Evolutionary conservation across 2,797 vertebrate genomes (phyloP), one percentile per base, ranked within the genome.

Genomic region (Huso huso): DNA sequence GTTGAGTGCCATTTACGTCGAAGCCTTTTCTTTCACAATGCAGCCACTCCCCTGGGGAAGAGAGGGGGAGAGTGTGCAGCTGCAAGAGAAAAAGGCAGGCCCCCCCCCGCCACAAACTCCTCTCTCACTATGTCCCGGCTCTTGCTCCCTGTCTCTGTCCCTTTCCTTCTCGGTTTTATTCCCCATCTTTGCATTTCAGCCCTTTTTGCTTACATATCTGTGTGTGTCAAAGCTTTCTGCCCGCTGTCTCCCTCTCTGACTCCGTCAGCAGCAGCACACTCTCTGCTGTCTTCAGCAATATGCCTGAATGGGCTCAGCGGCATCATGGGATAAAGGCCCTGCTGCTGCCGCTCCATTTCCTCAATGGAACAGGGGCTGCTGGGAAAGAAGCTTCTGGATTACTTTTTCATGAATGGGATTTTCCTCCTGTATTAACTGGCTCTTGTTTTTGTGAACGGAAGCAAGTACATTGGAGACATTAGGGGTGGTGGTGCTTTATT

Each of bases 11-110:
- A 6, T 53, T 53, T 53, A 53, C 51, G 55, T 58, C 55, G 9
- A n/a, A 58, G 55, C 9, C 12, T 6, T 58, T 58, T 58, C 5
- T 6, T n/a, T 58, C 55, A n/a, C 51, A 10, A 23, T 23, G 53
- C 7, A 11, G 11, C 13, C 51, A 37, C 23, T 37, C 23, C 23
- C 23, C 23, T 37, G 68, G 51, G 62, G 13, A 12, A 60, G 62
- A 58, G 10, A 13, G 69, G 11, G 71, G 70, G 64, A n/a, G n/a
- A n/a, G n/a, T n/a, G n/a, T n/a, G n/a, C n/a, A n/a, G 69, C 49
- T 11, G 62, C 68, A 48, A 48, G 48, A 62, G 37, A 13, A 12
- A 13, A 15, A 7, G 13, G 48, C 6, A 11, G 65, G 55, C 66
- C 23, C 23, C 23, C 15, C 15, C 15, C 23, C 4, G 23, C 4